Evolutionary conservation across 2,888 invertebrate genomes (phyloP), one percentile per base, ranked within the genome.

Genomic region (Napeogenes inachia): DNA sequence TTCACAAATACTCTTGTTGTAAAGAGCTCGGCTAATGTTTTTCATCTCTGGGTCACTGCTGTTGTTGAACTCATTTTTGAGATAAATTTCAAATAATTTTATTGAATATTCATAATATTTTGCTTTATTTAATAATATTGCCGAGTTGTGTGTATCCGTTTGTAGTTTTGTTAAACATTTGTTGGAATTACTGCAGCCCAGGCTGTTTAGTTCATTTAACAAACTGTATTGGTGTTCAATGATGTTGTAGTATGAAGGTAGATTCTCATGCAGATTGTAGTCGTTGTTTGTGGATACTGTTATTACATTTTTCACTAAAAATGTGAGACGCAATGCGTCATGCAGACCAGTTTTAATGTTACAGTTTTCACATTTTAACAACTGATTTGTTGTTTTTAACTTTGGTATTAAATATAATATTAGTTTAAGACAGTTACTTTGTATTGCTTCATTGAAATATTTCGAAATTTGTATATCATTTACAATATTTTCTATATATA

Each of bases 1-100:
- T 54, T 87, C 84, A 56, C 89, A 87, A 55, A 90, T 90, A 61
- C 87, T 81, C 46, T 86, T 88, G 45, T 90, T 90, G 33, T 85
- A 89, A 2, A 88, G 69, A 0, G 84, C 88, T 64, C 89, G 68
- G 4, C 83, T 76, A 0, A 88, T 71, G 59, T 88, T 89, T 12
- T 81, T 85, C 4, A 73, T 61, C 4, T 85, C 82, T 0, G 66
- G 62, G 3, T 74, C 73, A 4, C 63, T 70, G 54, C 71, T 63
- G 54, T 70, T 63, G 33, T 57, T 62, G 8, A 89, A 69, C 56
- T 89, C 89, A 56, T 80, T 71, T 60, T 71, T 75, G 0, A 89
- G 65, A 45, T 88, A 89, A 2, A 83, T 59, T 13, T 85, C 73
- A 32, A 90, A 89, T 2, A 88, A 65, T 66, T 81, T 75, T 0